Conservation (phyloP, 2,797 vertebrate genomes). For the Sandelia bainsii region DNA sequence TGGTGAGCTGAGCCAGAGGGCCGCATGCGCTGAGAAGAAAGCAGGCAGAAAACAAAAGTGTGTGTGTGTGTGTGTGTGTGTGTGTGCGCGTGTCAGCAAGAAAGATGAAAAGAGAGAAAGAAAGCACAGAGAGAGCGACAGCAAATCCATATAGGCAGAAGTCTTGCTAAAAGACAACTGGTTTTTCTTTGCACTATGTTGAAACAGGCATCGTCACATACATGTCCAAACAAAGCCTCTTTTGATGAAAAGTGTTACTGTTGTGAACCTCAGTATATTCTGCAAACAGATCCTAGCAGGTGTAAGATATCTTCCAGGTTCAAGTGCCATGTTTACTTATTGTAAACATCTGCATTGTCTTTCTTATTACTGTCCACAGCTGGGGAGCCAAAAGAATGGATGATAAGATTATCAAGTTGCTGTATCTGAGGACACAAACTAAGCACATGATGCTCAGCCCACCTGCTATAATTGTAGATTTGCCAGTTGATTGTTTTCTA, state of each 20-base stretch:
- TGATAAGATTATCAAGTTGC: constrained; percentile 10
- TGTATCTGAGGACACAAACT: background rate
- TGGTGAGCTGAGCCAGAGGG: constrained; percentile 69
- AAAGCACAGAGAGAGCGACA: constrained; percentile 41
- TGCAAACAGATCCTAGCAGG: constrained; percentile 17
- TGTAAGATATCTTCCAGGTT: constrained; percentile 18
- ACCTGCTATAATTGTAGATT: background rate
- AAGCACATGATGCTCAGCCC: constrained; percentile 7
- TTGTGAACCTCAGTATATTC: constrained; percentile 5
- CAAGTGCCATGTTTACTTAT: background rate
- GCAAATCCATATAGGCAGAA: constrained; percentile 64
- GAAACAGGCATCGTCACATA: constrained; percentile 39
- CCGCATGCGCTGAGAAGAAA: constrained; percentile 35
- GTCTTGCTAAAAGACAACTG: constrained; percentile 50
- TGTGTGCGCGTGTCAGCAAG: background rate
- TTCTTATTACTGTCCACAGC: constrained; percentile 28
- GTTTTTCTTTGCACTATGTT: constrained; percentile 38
- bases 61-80: background rate
- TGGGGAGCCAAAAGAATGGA: constrained; percentile 1
- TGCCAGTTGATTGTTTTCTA: background rate
- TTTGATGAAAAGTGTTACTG: constrained; percentile 25
- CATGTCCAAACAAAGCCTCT: constrained; percentile 27
- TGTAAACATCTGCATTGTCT: constrained; percentile 18
- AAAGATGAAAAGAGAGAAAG: constrained; percentile 34
- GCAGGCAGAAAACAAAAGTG: constrained; percentile 50